Conservation (phyloP, 2,113 vertebrate species). For the Ophthalmolycus amberensis region DNA sequence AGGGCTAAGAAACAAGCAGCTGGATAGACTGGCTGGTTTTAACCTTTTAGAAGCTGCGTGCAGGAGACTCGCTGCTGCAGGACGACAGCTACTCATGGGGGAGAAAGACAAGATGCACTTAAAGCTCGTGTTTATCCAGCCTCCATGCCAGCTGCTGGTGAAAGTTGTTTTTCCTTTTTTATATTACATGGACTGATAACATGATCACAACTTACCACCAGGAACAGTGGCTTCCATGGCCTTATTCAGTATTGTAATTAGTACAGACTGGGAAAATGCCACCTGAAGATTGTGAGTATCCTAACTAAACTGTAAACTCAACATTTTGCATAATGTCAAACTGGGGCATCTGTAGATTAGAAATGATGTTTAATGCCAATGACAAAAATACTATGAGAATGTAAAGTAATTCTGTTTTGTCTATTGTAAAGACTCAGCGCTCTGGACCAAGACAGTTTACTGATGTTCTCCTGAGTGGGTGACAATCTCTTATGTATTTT, state of each 20-base stretch:
- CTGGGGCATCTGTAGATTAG: slow-evolving; percentile 28
- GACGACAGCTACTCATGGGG: slow-evolving; percentile 40
- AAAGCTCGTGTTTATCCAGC: slow-evolving; percentile 51
- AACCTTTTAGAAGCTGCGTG: slow-evolving; percentile 57
- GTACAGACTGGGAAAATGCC: slow-evolving; percentile 19
- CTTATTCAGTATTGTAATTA: slow-evolving; percentile 42
- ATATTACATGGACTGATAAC: neutral
- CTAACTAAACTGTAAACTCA: slow-evolving; percentile 36
- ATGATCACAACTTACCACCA: slow-evolving; percentile 30
- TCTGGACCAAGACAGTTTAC: neutral
- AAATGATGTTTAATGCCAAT: slow-evolving; percentile 36
- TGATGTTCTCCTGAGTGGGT: slow-evolving; percentile 26
- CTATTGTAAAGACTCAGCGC: slow-evolving; percentile 39
- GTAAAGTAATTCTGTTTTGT: slow-evolving; percentile 50
- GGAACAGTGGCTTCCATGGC: slow-evolving; percentile 54
- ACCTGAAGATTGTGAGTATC: slow-evolving; percentile 64
- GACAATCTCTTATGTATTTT: slow-evolving; percentile 60
- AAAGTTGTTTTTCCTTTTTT: neutral
- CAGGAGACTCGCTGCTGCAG: slow-evolving; percentile 29
- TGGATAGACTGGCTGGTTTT: slow-evolving; percentile 34
- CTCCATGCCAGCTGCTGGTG: slow-evolving; percentile 23
- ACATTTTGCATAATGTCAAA: slow-evolving; percentile 42
- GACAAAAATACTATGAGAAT: slow-evolving; percentile 53
- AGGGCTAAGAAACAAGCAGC: slow-evolving; percentile 47
- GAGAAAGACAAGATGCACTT: slow-evolving; percentile 61